Percentiles rank a stretch among this genome's conserved stretches.
Conservation (phyloP, 2,888 invertebrate genomes). For the Drosophila prostipennis region DNA sequence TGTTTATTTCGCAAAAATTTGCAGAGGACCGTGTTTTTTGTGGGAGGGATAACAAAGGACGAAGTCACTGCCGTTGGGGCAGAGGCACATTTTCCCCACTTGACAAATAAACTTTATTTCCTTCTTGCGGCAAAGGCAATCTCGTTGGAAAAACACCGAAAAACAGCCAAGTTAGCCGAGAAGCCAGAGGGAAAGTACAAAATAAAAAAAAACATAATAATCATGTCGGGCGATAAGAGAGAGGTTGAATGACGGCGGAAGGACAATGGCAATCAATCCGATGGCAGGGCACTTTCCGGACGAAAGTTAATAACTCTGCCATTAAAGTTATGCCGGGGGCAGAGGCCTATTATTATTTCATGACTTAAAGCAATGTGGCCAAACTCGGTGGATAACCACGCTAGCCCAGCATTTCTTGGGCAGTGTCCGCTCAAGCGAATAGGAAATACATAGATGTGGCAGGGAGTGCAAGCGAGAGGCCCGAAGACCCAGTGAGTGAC, state of each 20-base stretch:
- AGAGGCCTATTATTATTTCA: constrained; percentile 63
- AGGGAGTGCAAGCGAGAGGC: constrained; percentile 7
- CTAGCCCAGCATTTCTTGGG: constrained; percentile 26
- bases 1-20: not conserved
- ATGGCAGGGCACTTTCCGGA: constrained; percentile 48
- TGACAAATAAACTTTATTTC: constrained; percentile 24
- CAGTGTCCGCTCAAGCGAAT: constrained; percentile 36
- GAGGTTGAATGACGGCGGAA: constrained; percentile 25
- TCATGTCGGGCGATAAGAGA: constrained; percentile 24
- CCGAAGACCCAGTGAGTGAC: constrained; percentile 47
- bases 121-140: constrained; percentile 15
- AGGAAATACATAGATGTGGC: not conserved
- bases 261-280: constrained; percentile 57
- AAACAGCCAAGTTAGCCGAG: not conserved
- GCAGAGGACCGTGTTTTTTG: not conserved
- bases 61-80: constrained; percentile 1
- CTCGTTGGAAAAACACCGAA: constrained; percentile 15
- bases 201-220: constrained; percentile 30
- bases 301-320: constrained; percentile 68
- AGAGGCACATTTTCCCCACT: constrained; percentile 9
- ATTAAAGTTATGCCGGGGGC: constrained; percentile 60
- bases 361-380: constrained; percentile 64
- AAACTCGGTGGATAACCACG: constrained; percentile 29
- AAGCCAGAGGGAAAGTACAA: constrained; percentile 3
- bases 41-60: constrained; percentile 4